phyloP scores from a whole-genome alignment of 1,140 invertebrate species.

The Drosophila truncata region DNA sequence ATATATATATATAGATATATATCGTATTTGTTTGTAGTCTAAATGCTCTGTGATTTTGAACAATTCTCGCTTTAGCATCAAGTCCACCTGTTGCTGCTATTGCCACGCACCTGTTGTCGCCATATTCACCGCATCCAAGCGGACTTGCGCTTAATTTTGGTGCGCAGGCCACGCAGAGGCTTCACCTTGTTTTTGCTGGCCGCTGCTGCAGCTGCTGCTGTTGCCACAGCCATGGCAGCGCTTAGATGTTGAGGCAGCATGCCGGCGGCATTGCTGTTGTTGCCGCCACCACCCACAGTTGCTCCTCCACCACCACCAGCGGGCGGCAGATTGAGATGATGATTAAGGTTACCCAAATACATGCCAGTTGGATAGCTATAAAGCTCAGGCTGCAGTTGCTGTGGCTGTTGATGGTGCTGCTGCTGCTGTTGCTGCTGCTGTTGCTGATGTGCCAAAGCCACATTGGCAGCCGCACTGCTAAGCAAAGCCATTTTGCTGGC shows the following conservation, averaged over 20 bases:
- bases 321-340: constrained; percentile 20
- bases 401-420: constrained; percentile 57
- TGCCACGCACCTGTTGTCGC: constrained; percentile 50
- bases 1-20: neutral
- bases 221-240: constrained; percentile 46
- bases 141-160: constrained; percentile 82
- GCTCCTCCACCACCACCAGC: constrained; percentile 10
- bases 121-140: constrained; percentile 83
- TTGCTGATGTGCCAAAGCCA: constrained; percentile 47
- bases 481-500: constrained; percentile 78
- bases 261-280: neutral
- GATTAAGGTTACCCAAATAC: constrained; percentile 37
- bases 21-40: constrained; percentile 17
- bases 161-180: constrained; percentile 68
- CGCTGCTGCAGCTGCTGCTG: constrained; percentile 39
- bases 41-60: constrained; percentile 62
- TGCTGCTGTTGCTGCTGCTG: constrained; percentile 54
- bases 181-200: constrained; percentile 59
- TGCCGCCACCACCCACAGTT: constrained; percentile 4
- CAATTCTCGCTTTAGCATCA: constrained; percentile 46
- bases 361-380: constrained; percentile 27
- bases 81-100: constrained; percentile 8
- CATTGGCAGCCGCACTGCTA: constrained; percentile 73
- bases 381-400: constrained; percentile 40
- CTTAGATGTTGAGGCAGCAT: constrained; percentile 47